These are phyloP conservation scores for Nasonovia ribisnigri DNA, from an alignment of 2,888 invertebrate species.

Conservation along the genomic window DNA sequence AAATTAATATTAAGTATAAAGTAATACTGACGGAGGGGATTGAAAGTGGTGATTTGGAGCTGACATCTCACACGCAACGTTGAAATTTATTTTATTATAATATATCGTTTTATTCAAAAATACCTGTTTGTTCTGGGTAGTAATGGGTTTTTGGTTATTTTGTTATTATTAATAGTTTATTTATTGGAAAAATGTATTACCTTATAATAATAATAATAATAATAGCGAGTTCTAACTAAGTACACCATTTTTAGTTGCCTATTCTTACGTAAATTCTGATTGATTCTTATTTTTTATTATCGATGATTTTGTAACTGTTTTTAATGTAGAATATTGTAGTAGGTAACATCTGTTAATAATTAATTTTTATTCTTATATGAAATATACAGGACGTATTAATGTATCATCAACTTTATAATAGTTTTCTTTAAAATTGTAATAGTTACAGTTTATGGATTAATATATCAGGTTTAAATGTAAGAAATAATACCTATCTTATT, in stretches of 20 bases:
- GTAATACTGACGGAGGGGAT: not conserved
- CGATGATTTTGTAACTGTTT: not conserved
- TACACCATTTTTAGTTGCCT: not conserved
- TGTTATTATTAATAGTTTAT: not conserved
- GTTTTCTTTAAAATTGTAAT: not conserved
- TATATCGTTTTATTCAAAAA: conserved; percentile 29
- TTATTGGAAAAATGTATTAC: not conserved
- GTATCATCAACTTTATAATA: not conserved
- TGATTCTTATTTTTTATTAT: not conserved
- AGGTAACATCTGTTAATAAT: not conserved
- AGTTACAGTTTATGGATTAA: not conserved
- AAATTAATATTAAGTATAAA: not conserved
- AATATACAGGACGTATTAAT: not conserved
- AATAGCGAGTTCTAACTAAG: not conserved
- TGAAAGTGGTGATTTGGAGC: not conserved
- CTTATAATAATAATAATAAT: too few species aligned
- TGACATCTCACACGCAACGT: not conserved
- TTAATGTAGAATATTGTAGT: not conserved
- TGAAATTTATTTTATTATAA: not conserved
- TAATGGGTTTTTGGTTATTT: conserved; percentile 14
- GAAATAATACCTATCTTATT: not conserved
- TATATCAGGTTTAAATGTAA: not conserved
- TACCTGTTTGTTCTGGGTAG: not conserved
- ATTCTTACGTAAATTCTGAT: not conserved
- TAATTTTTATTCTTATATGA: not conserved